Evolutionary conservation across 1,140 invertebrate genomes (phyloP), one percentile per base, ranked within the genome.

Genomic region (Elysia chlorotica): DNA sequence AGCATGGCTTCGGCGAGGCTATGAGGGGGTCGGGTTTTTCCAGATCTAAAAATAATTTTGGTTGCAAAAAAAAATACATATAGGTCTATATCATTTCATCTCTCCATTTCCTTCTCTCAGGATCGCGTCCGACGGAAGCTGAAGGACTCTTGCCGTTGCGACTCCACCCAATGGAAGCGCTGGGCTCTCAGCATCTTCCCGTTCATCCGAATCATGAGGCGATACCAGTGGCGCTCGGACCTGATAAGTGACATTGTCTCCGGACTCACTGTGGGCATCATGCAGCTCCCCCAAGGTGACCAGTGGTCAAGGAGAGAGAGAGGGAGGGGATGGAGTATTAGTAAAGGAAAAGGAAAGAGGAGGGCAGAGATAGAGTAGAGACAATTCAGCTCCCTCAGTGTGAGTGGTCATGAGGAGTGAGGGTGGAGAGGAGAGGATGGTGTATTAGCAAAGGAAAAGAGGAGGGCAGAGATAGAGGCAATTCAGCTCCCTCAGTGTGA

Each of bases 251-350:
- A 85, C 66, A 56, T 84, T 54, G 79, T 84, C 6, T 71, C 82
- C 38, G 83, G 83, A 33, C 73, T 85, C n/a, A 85, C 83, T 17
- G 83, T 85, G 0, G 83, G 83, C 1, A 83, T 85, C 5, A 84
- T 85, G 83, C 81, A 85, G 62, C 70, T 85, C 30, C 83, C 83
- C 19, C 83, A 85, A n/a, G n/a, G n/a, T n/a, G n/a, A n/a, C n/a
- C n/a, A n/a, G n/a, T n/a, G n/a, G n/a, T n/a, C n/a, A n/a, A n/a
- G n/a, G n/a, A n/a, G n/a, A n/a, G n/a, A n/a, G n/a, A n/a, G n/a
- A n/a, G n/a, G n/a, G n/a, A n/a, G n/a, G n/a, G n/a, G n/a, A n/a
- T n/a, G n/a, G n/a, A n/a, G n/a, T n/a, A n/a, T n/a, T n/a, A n/a
- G n/a, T n/a, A n/a, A n/a, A n/a, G n/a, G n/a, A n/a, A n/a, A n/a